Evolutionary conservation across 2,888 invertebrate genomes (phyloP).

Genomic region (Nesidiocoris tenuis): DNA sequence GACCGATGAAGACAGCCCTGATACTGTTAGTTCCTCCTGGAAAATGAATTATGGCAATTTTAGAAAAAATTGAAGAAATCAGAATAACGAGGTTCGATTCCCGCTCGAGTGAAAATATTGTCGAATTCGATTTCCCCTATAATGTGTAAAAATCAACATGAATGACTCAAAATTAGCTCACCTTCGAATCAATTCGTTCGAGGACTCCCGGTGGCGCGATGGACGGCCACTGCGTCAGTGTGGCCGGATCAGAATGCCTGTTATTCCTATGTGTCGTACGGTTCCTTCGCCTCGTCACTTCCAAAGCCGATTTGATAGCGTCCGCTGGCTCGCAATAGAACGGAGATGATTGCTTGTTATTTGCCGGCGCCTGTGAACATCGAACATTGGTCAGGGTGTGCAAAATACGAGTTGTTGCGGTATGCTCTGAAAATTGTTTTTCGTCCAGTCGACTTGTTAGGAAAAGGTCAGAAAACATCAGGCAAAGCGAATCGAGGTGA

Average conservation of each 20-base stretch:
- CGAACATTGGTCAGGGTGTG: background rate
- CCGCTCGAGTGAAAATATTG: slow-evolving; percentile 23
- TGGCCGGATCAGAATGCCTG: slow-evolving; percentile 58
- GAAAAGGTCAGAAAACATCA: too few relatives aligned
- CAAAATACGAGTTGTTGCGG: too few relatives aligned
- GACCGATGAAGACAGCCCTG: slow-evolving; percentile 64
- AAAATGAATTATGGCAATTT: slow-evolving; percentile 25
- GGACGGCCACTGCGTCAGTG: slow-evolving; percentile 54
- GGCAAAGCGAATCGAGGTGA: too few relatives aligned
- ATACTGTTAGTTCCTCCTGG: slow-evolving; percentile 49
- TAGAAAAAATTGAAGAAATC: too few relatives aligned
- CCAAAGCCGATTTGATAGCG: slow-evolving; percentile 63
- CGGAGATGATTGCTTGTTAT: slow-evolving; percentile 67
- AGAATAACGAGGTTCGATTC: too few relatives aligned
- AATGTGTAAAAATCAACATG: background rate
- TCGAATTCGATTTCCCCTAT: background rate
- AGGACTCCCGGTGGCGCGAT: slow-evolving; percentile 54
- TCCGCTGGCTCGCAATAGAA: slow-evolving; percentile 90
- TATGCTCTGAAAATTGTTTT: too few relatives aligned
- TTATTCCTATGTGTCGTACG: slow-evolving; percentile 52
- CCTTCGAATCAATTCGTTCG: slow-evolving; percentile 56
- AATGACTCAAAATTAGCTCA: slow-evolving; percentile 46
- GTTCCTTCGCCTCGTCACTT: slow-evolving; percentile 52
- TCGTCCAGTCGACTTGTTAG: too few relatives aligned
- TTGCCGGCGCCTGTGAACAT: slow-evolving; percentile 43